phyloP scores from a whole-genome alignment of 1,140 invertebrate genomes.

The Drosophila sucinea region DNA sequence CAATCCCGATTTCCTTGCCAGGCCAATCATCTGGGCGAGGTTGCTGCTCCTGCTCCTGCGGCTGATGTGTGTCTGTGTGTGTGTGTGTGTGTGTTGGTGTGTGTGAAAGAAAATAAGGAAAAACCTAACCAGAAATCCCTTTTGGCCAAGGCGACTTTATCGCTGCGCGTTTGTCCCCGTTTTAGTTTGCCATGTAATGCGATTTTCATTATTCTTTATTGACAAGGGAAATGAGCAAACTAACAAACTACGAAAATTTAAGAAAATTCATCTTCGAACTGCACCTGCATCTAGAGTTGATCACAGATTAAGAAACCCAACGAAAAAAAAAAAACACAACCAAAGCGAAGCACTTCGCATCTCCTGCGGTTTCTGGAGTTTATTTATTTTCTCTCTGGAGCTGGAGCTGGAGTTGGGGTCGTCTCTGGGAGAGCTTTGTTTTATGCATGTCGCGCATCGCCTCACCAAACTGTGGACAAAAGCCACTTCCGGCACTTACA shows the following conservation, averaged over 20 bases:
- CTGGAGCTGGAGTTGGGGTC: neutral
- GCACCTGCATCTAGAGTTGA: too few relatives aligned
- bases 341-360: neutral
- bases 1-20: neutral
- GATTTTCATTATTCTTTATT: slow-evolving; percentile 51
- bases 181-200: slow-evolving; percentile 49
- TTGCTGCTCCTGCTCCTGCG: slow-evolving; percentile 14
- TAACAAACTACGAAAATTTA: neutral
- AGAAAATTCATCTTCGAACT: neutral
- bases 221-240: neutral
- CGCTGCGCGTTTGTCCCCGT: slow-evolving; percentile 9
- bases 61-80: slow-evolving; percentile 32
- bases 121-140: slow-evolving; percentile 25
- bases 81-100: neutral
- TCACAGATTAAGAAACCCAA: neutral
- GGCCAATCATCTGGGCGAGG: slow-evolving; percentile 40
- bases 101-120: slow-evolving; percentile 1
- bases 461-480: slow-evolving; percentile 34
- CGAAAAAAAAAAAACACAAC: neutral
- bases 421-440: slow-evolving; percentile 28
- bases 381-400: slow-evolving; percentile 38
- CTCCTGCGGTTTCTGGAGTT: slow-evolving; percentile 19
- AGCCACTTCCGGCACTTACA: slow-evolving; percentile 48
- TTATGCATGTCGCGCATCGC: slow-evolving; percentile 49
- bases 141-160: slow-evolving; percentile 36